Percentiles rank a stretch among this genome's conserved stretches.
Conservation (phyloP, 2,113 vertebrate genomes). For the human region DNA sequence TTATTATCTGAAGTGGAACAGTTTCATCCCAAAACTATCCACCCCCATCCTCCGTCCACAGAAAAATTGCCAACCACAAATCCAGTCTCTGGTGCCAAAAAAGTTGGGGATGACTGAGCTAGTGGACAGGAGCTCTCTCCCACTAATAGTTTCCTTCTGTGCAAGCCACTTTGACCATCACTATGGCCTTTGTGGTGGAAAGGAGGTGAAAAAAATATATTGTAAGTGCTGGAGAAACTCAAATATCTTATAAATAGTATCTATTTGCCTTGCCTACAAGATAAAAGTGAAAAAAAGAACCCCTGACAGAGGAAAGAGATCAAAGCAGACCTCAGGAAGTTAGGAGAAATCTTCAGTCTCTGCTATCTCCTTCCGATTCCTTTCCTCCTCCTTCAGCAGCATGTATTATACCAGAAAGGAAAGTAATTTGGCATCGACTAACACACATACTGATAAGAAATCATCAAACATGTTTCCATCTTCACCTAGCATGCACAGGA, state of each 20-base stretch:
- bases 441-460: conserved; percentile 30
- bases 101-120: background rate
- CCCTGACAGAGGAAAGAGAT: background rate
- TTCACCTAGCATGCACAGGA: background rate
- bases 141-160: background rate
- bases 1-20: too few relatives aligned
- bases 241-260: conserved; percentile 1
- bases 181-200: background rate
- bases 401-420: conserved; percentile 6
- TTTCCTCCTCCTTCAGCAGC: conserved; percentile 33
- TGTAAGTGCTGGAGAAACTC: background rate
- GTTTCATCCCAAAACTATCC: too few relatives aligned
- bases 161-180: background rate
- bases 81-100: too few relatives aligned
- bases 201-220: background rate
- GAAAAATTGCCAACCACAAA: too few relatives aligned
- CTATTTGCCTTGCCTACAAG: background rate
- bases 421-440: conserved; percentile 36
- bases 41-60: too few relatives aligned
- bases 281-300: conserved; percentile 39
- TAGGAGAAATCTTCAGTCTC: conserved; percentile 44
- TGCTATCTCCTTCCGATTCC: background rate
- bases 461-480: background rate
- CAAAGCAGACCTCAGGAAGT: conserved; percentile 40
- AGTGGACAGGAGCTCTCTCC: background rate